Evolutionary conservation across 1,140 invertebrate species (phyloP), one percentile per base, ranked within the genome.

Genomic region (Berghia stephanieae): DNA sequence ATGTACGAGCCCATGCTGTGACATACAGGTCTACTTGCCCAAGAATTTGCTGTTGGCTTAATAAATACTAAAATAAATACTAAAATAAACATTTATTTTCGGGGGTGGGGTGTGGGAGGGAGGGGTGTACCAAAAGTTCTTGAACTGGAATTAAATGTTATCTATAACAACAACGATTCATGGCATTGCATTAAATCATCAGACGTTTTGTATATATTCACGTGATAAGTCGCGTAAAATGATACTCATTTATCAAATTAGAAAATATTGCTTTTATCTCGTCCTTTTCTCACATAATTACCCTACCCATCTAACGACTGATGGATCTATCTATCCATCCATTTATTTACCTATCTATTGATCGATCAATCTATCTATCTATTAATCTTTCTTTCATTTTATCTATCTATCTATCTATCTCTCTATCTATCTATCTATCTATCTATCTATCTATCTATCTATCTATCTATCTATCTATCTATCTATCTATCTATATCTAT

Each of bases 381-480:
- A 13, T 49, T n/a, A 16, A 13, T 36, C 4, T 43, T 3, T 6
- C 8, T 8, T 67, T n/a, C 21, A n/a, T 27, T 24, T 52, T 24
- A n/a, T n/a, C n/a, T n/a, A n/a, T n/a, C n/a, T n/a, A n/a, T n/a
- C n/a, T n/a, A n/a, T n/a, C n/a, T n/a, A n/a, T 69, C 67, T 31
- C 21, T 69, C 67, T 40, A 36, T 69, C 67, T 69, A 10, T 18
- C 67, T 36, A 18, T 69, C 36, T 71, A 42, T 71, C 69, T 71
- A 21, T 71, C 69, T 71, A 21, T 2, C 43, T 71, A 21, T 2
- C 69, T 46, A 42, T 1, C 40, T 71, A 21, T 2, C 38, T 44
- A 21, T 71, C 43, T 71, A 21, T 71, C 69, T 71, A n/a, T 71
- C 69, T 71, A 24, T 40, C 43, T 71, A 42, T 46, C 38, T 42